phyloP scores from a whole-genome alignment of 2,888 invertebrate genomes.

The Nesidiocoris tenuis region DNA sequence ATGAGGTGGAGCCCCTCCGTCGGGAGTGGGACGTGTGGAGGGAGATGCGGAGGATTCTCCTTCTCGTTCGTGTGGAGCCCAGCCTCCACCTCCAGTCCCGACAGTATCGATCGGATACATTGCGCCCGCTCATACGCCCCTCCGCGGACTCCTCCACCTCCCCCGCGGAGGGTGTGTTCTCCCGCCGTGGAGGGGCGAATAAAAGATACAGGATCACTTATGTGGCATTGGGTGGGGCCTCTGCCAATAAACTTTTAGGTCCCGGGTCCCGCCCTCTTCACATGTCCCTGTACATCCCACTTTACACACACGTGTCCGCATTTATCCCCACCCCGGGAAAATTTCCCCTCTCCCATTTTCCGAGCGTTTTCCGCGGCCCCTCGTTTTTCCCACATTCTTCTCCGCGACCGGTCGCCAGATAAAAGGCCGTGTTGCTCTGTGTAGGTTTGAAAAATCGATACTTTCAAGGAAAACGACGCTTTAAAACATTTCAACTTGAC shows the following conservation, averaged over 20 bases:
- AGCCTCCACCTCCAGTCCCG: conserved; percentile 1
- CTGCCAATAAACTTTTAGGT: conserved; percentile 43
- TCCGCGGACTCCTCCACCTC: background rate
- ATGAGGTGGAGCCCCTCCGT: conserved; percentile 19
- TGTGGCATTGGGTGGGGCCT: conserved; percentile 43
- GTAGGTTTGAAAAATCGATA: background rate
- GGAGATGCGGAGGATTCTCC: conserved; percentile 9
- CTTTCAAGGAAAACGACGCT: background rate
- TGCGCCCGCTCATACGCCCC: conserved; percentile 32
- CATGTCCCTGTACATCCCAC: background rate
- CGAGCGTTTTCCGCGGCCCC: conserved; percentile 40
- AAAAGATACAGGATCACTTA: conserved; percentile 47
- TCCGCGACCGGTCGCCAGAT: background rate
- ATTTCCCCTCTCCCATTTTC: conserved; percentile 14
- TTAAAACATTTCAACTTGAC: background rate
- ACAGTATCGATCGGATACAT: conserved; percentile 36
- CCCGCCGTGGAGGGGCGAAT: conserved; percentile 44
- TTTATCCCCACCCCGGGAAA: background rate
- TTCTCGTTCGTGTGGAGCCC: background rate
- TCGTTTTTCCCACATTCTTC: background rate
- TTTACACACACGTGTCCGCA: background rate
- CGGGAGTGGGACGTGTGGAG: background rate
- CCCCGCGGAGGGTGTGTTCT: conserved; percentile 10
- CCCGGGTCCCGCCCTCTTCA: conserved; percentile 27
- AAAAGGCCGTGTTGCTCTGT: background rate